phyloP scores from a whole-genome alignment of 2,888 invertebrate species.

The Heteropelma amictum region DNA sequence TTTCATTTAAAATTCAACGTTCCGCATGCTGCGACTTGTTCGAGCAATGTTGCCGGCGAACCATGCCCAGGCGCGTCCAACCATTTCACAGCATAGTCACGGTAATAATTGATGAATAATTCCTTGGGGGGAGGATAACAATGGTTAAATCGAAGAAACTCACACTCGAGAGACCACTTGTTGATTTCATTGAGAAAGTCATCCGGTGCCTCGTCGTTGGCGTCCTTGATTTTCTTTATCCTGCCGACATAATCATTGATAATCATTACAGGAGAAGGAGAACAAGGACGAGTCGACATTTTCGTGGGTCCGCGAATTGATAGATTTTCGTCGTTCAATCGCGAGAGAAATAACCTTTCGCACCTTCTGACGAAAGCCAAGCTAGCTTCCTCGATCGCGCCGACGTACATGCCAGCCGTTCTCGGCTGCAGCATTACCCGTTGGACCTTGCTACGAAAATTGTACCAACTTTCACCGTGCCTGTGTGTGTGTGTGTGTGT shows the following conservation, averaged over 20 bases:
- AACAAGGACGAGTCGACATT: neutral
- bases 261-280: neutral
- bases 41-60: too few species aligned
- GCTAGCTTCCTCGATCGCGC: constrained; percentile 85
- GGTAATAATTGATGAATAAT: too few species aligned
- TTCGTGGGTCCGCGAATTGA: neutral
- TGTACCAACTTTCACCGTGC: constrained; percentile 90
- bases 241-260: constrained; percentile 79
- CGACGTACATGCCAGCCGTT: constrained; percentile 85
- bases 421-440: constrained; percentile 87
- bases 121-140: too few species aligned
- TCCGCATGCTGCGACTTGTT: too few species aligned
- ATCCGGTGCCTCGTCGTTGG: constrained; percentile 81
- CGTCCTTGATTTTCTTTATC: constrained; percentile 80
- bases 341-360: too few species aligned
- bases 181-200: constrained; percentile 86
- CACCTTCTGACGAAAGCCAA: constrained; percentile 85
- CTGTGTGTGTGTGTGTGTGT: too few species aligned
- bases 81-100: too few species aligned
- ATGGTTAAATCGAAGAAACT: constrained; percentile 73
- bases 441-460: constrained; percentile 87
- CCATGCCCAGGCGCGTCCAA: too few species aligned
- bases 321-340: too few species aligned
- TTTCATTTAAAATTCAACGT: too few species aligned
- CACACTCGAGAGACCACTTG: constrained; percentile 90